Evolutionary conservation across 2,113 vertebrate species (phyloP), one percentile per base, ranked within the genome.

Genomic region (Phaethon lepturus): DNA sequence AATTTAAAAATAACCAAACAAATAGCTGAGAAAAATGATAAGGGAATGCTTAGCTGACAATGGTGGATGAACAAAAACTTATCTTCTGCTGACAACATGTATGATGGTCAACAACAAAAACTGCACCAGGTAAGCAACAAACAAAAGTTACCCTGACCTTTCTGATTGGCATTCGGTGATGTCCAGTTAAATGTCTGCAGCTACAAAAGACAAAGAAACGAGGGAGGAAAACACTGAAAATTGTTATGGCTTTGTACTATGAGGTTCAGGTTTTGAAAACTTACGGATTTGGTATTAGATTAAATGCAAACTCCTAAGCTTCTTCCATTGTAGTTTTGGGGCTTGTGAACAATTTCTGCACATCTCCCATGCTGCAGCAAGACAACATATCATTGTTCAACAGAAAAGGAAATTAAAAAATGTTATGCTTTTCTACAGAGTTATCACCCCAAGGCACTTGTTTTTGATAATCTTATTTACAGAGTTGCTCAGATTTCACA

Each of bases 1-100:
- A 95, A 96, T 94, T 96, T 97, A 63, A 94, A 93, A 92, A 77
- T 90, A 94, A 58, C 86, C 67, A 75, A 85, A 85, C 75, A 90
- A 91, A 89, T 89, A 87, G 90, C 90, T 75, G 83, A 97, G 72
- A 42, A 97, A 79, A 87, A 80, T 62, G 78, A 96, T 93, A 95
- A 97, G 87, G 58, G 66, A 93, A 84, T 42, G 42, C n/a, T 94
- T 81, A 82, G 74, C 82, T 92, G 92, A 94, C 81, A 96, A 60
- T 9, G 52, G 76, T 64, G 72, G 76, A 88, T 83, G 94, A 97
- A 50, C n/a, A 92, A 44, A 91, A 97, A 92, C 80, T 93, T 94
- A 96, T 94, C 93, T 97, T 85, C 10, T 93, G 52, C 67, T 93
- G 67, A 95, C 69, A 77, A 7, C 6, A 42, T 38, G 38, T 38